These are phyloP conservation scores for Cydia splendana DNA, from an alignment of 1,140 invertebrate genomes.

Conservation along the genomic window DNA sequence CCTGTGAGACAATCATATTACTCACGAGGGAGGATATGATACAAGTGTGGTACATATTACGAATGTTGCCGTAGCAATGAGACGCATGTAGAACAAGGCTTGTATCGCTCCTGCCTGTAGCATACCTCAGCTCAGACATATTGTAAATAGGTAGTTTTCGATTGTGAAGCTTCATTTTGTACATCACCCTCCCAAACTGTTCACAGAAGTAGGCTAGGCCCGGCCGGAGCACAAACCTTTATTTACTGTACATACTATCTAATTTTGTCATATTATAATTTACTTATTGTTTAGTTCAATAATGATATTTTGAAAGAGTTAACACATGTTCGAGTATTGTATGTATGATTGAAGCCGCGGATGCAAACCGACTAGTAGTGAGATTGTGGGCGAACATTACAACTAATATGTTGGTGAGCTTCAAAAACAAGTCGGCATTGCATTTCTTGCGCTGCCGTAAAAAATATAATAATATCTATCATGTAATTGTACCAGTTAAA, in stretches of 20 bases:
- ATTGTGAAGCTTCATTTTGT: background rate
- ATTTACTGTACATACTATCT: background rate
- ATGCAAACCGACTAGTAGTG: too few relatives aligned
- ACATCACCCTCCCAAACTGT: background rate
- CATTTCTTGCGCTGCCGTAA: too few relatives aligned
- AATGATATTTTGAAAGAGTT: background rate
- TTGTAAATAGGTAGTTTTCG: too few relatives aligned
- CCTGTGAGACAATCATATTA: background rate
- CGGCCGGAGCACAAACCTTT: background rate
- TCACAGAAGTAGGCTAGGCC: background rate
- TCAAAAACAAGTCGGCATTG: too few relatives aligned
- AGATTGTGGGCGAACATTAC: too few relatives aligned
- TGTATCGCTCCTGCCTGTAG: too few relatives aligned
- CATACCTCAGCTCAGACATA: too few relatives aligned
- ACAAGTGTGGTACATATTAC: too few relatives aligned
- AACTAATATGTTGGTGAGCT: background rate
- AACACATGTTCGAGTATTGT: background rate
- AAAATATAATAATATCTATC: too few relatives aligned
- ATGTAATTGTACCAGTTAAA: background rate
- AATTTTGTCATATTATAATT: conserved; percentile 13
- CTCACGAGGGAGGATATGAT: too few relatives aligned
- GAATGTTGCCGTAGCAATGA: too few relatives aligned
- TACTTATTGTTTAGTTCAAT: conserved; percentile 8
- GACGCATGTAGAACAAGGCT: too few relatives aligned
- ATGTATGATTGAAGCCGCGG: background rate